Evolutionary conservation across 2,797 vertebrate genomes (phyloP).

Genomic region (Myioborus miniatus): DNA sequence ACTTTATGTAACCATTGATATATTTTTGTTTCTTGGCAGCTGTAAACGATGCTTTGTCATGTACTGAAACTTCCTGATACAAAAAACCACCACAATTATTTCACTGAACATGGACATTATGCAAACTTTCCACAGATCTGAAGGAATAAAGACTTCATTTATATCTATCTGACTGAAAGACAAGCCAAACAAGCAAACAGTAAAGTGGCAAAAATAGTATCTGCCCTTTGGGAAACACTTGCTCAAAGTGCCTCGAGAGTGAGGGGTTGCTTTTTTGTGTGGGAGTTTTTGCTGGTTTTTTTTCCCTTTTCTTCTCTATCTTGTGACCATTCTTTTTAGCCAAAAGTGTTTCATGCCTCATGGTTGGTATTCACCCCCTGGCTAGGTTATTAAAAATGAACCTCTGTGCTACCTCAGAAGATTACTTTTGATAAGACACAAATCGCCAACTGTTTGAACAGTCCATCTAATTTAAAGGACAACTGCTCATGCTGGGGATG

Average conservation of each 20-base stretch:
- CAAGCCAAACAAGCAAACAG: not conserved
- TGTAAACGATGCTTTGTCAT: not conserved
- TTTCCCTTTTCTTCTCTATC: rapidly evolving
- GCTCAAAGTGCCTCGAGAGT: not conserved
- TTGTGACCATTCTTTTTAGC: not conserved
- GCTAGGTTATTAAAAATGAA: not conserved
- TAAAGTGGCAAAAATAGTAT: not conserved
- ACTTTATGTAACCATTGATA: not conserved
- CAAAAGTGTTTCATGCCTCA: not conserved
- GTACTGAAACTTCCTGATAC: not conserved
- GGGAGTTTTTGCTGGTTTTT: rapidly evolving
- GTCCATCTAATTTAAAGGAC: not conserved
- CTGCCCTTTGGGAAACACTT: not conserved
- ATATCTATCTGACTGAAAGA: not conserved
- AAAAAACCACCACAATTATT: not conserved
- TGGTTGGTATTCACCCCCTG: not conserved
- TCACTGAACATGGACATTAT: not conserved
- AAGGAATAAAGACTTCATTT: not conserved
- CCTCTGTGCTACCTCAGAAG: not conserved
- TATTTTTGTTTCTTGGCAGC: not conserved
- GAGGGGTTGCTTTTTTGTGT: not conserved
- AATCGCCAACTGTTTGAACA: not conserved
- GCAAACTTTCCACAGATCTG: not conserved
- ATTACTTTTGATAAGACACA: not conserved
- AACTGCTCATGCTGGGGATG: not conserved